phyloP scores from a whole-genome alignment of 92 coral and sea anemone genomes.

The Zoanthus solanderi region DNA sequence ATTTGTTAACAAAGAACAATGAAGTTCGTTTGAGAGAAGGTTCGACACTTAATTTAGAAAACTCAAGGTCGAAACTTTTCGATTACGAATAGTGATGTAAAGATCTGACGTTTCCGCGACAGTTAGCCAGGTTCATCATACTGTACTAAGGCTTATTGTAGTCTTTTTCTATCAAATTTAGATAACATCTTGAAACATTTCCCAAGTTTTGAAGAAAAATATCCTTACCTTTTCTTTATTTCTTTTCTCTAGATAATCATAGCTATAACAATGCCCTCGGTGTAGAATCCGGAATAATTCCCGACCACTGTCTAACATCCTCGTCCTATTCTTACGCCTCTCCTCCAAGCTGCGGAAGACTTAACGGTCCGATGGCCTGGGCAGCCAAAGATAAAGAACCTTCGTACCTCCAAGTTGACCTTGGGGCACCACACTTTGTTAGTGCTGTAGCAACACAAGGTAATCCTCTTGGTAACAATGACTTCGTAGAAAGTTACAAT shows the following conservation, averaged over 20 bases:
- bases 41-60: too few species aligned
- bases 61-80: too few species aligned
- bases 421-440: conserved; percentile 60
- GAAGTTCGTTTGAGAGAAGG: too few species aligned
- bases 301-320: conserved; percentile 61
- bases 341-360: conserved; percentile 74
- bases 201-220: neutral
- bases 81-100: too few species aligned
- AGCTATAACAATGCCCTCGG: conserved; percentile 50
- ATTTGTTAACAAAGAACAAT: too few species aligned
- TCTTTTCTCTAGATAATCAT: neutral
- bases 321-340: conserved; percentile 68
- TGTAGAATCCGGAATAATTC: conserved; percentile 60
- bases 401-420: conserved; percentile 67
- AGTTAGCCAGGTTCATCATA: too few species aligned
- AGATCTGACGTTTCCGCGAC: too few species aligned
- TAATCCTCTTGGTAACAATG: conserved; percentile 70
- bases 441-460: conserved; percentile 76
- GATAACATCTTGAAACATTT: neutral
- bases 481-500: conserved; percentile 67
- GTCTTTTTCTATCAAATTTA: neutral
- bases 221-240: neutral
- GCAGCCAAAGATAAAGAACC: conserved; percentile 68
- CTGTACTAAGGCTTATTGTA: too few species aligned
- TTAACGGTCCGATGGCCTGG: conserved; percentile 65